Evolutionary conservation across 1,140 invertebrate genomes (phyloP), one percentile per base, ranked within the genome.

Genomic region (Macrostomum lignano): DNA sequence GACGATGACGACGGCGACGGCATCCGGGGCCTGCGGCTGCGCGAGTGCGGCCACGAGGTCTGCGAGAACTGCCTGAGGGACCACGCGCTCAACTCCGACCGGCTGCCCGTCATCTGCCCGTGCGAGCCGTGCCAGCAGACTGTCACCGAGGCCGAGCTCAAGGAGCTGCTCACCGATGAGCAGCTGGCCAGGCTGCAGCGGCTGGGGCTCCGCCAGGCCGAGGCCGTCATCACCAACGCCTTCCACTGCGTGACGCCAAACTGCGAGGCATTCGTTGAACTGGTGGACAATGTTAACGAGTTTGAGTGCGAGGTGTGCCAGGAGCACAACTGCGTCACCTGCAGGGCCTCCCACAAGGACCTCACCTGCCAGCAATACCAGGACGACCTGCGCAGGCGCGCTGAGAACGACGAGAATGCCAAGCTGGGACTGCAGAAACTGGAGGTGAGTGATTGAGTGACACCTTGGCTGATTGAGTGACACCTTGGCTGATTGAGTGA

Each of bases 241-340:
- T 82, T 81, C 55, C 78, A 84, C 45, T 88, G 79, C 52, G 75
- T 77, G 52, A 78, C 76, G 0, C 66, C 69, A 0, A 72, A 86
- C 54, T 88, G 81, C 49, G 65, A 60, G 22, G 75, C 75, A 75
- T 79, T 75, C 47, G 68, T 79, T 41, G 75, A 71, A 49, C 76
- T 82, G 40, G 74, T 79, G 43, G 71, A 74, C 37, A 74, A 28
- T 31, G 38, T 81, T 29, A 75, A 74, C 51, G 65, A 68, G 37
- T 84, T 84, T 49, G 58, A 64, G 17, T 84, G 78, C 55, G 74
- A 74, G 1, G 73, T 79, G 5, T 88, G 79, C 51, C 62, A 61
- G 26, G 65, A 65, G 24, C 65, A 60, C 26, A 86, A 82, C 55
- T 88, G 79, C 53, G 60, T 86, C 25, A 76, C 71, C 1, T 88